phyloP scores from a whole-genome alignment of 2,888 invertebrate genomes.

The Campaea margaritaria region DNA sequence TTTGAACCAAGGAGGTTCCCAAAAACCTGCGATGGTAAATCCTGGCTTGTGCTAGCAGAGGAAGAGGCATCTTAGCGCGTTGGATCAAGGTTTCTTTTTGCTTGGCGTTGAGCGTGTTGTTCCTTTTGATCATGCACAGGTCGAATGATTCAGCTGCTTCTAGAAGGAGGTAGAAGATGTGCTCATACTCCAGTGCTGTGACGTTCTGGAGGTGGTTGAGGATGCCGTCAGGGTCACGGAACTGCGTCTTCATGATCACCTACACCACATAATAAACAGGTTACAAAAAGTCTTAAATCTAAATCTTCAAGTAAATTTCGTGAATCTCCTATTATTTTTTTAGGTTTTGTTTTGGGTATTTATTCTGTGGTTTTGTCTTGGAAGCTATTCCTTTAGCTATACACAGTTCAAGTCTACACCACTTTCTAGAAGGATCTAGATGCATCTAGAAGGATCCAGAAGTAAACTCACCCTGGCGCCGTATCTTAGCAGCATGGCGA shows the following conservation, averaged over 20 bases:
- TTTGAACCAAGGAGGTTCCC: slow-evolving; percentile 83
- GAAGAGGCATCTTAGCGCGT: slow-evolving; percentile 87
- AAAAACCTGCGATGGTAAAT: slow-evolving; percentile 85
- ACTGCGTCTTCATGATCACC: slow-evolving; percentile 93
- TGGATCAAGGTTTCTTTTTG: slow-evolving; percentile 88
- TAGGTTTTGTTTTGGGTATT: no score
- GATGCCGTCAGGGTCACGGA: slow-evolving; percentile 93
- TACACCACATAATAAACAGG: slow-evolving; percentile 49
- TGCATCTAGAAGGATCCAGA: neutral
- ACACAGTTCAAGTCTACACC: no score
- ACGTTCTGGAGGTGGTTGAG: slow-evolving; percentile 91
- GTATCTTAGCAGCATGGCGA: slow-evolving; percentile 89
- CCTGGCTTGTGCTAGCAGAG: slow-evolving; percentile 88
- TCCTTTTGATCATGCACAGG: slow-evolving; percentile 91
- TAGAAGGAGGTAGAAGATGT: slow-evolving; percentile 87
- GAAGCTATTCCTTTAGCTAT: no score
- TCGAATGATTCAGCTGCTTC: slow-evolving; percentile 92
- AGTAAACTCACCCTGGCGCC: slow-evolving; percentile 87
- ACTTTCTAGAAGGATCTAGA: neutral
- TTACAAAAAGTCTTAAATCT: no score
- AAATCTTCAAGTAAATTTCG: no score
- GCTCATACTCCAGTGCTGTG: slow-evolving; percentile 71
- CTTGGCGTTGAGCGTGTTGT: slow-evolving; percentile 86
- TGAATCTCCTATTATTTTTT: no score
- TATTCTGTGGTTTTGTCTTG: no score